phyloP scores from a whole-genome alignment of 1,140 invertebrate genomes.

The Glomeris maerens region DNA sequence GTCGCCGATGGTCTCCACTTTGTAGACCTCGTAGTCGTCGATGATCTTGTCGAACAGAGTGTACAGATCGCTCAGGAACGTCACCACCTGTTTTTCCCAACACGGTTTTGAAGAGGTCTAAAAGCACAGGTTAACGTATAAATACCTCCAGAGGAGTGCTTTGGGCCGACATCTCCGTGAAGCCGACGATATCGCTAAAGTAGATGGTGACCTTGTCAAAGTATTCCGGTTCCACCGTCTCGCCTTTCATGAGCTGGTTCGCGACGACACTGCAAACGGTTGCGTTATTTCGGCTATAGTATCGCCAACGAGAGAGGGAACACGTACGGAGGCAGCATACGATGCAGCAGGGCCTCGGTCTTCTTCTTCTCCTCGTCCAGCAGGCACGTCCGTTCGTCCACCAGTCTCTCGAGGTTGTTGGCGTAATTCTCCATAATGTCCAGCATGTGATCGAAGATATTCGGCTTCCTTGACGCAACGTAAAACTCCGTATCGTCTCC shows the following conservation, averaged over 20 bases:
- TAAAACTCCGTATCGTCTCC: neutral
- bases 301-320: slow-evolving; percentile 21
- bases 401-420: slow-evolving; percentile 84
- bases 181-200: slow-evolving; percentile 97
- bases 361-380: slow-evolving; percentile 84
- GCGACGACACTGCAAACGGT: slow-evolving; percentile 25
- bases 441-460: slow-evolving; percentile 94
- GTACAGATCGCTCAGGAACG: slow-evolving; percentile 89
- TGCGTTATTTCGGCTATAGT: slow-evolving; percentile 53
- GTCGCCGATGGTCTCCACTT: slow-evolving; percentile 44
- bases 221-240: slow-evolving; percentile 82
- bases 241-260: slow-evolving; percentile 58
- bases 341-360: slow-evolving; percentile 78
- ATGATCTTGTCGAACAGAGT: slow-evolving; percentile 89
- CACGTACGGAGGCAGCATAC: slow-evolving; percentile 73
- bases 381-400: slow-evolving; percentile 70
- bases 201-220: slow-evolving; percentile 91
- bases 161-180: slow-evolving; percentile 88
- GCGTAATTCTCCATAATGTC: slow-evolving; percentile 92
- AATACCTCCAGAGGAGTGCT: slow-evolving; percentile 68
- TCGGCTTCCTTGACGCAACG: slow-evolving; percentile 46
- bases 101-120: slow-evolving; percentile 16
- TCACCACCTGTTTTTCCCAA: slow-evolving; percentile 58
- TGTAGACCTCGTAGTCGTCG: slow-evolving; percentile 90
- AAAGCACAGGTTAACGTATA: slow-evolving; percentile 16